Conservation (phyloP, 2,888 invertebrate genomes). For the Unio delphinus region DNA sequence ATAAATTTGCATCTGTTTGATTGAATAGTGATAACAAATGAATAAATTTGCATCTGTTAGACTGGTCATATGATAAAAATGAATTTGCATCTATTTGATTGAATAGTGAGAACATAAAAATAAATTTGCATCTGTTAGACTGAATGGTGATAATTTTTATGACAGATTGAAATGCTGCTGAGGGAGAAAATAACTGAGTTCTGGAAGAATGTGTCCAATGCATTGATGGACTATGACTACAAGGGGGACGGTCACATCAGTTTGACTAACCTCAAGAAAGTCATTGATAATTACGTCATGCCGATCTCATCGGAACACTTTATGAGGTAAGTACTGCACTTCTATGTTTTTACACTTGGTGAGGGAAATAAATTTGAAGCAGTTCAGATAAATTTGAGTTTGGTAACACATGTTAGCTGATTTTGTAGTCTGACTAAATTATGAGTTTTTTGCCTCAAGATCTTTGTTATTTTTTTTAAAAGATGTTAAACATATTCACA, state of each 20-base stretch:
- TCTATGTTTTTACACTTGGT: no score
- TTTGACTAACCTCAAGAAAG: slow-evolving; percentile 55
- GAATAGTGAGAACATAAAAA: background rate
- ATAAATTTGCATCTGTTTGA: background rate
- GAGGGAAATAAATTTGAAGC: no score
- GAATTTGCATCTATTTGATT: background rate
- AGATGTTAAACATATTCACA: no score
- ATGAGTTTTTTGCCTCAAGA: no score
- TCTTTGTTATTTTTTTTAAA: no score
- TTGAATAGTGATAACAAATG: no score
- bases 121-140: background rate
- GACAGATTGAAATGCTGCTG: slow-evolving; percentile 64
- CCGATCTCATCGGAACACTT: slow-evolving; percentile 67
- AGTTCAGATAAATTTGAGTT: no score
- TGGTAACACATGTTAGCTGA: no score
- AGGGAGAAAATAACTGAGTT: slow-evolving; percentile 65
- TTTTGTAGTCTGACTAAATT: no score
- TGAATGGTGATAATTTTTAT: slow-evolving; percentile 4
- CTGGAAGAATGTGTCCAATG: slow-evolving; percentile 63
- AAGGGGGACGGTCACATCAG: slow-evolving; percentile 51
- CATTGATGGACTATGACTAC: slow-evolving; percentile 53
- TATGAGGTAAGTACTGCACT: slow-evolving; percentile 47
- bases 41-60: no score
- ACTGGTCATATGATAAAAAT: background rate
- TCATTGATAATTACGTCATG: slow-evolving; percentile 60